Evolutionary conservation across 2,113 vertebrate genomes (phyloP).

Genomic region (Rhipidura dahli): DNA sequence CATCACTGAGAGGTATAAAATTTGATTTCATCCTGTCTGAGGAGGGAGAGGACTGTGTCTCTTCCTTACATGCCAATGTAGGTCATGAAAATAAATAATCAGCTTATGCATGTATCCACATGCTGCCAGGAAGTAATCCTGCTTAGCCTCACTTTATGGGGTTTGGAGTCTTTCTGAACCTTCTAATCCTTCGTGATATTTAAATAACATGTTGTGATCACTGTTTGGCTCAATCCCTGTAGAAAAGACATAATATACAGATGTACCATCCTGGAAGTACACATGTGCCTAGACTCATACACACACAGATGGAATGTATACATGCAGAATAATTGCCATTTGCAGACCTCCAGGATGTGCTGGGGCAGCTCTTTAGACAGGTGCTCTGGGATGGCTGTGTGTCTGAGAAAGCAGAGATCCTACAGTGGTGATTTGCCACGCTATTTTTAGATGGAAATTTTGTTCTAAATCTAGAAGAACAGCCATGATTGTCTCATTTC

Average conservation of each 20-base stretch:
- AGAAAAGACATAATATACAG: constrained; percentile 8
- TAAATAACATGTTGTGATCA: constrained; percentile 54
- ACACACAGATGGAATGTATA: background rate
- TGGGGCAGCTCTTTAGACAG: background rate
- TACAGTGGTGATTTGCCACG: background rate
- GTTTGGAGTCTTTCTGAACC: constrained; percentile 58
- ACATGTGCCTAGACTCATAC: background rate
- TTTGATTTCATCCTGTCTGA: constrained; percentile 47
- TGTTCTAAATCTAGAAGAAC: background rate
- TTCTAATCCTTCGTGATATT: constrained; percentile 55
- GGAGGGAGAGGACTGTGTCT: background rate
- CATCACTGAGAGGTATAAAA: background rate
- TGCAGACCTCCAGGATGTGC: background rate
- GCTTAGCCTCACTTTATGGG: constrained; percentile 66
- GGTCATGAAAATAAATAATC: constrained; percentile 66
- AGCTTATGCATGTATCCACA: constrained; percentile 64
- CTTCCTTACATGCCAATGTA: constrained; percentile 54
- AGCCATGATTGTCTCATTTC: background rate
- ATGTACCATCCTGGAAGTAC: background rate
- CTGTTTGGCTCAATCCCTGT: constrained; percentile 11
- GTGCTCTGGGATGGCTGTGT: background rate
- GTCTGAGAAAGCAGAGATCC: background rate
- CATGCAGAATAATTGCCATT: background rate
- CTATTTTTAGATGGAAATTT: background rate
- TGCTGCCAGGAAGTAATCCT: constrained; percentile 63